These are phyloP conservation scores for Phoenicopterus ruber DNA, from an alignment of 2,113 vertebrate genomes.

Conservation along the genomic window DNA sequence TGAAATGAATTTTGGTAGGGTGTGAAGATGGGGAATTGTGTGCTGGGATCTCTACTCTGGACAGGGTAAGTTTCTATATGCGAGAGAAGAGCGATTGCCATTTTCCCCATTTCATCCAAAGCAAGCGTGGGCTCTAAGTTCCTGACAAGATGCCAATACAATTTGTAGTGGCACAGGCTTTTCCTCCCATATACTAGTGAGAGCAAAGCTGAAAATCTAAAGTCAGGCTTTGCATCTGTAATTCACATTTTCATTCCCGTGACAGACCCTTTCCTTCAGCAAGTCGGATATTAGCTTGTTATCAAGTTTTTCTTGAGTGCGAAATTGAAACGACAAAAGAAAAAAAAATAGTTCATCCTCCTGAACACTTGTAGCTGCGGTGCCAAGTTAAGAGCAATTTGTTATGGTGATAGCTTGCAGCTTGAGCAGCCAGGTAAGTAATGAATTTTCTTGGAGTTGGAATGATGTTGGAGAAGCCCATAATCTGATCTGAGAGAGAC, in stretches of 20 bases:
- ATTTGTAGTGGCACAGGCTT: background rate
- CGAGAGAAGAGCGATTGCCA: background rate
- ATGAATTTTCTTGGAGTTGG: background rate
- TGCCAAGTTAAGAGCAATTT: background rate
- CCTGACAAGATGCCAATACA: background rate
- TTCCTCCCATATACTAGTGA: background rate
- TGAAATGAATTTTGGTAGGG: background rate
- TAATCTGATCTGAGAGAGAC: background rate
- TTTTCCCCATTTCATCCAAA: background rate
- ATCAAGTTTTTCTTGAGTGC: background rate
- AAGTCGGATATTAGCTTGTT: background rate
- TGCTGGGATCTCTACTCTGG: background rate
- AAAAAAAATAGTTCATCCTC: background rate
- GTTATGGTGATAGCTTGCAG: background rate
- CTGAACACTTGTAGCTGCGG: background rate
- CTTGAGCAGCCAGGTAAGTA: conserved; percentile 10
- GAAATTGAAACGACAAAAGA: background rate
- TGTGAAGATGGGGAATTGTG: background rate
- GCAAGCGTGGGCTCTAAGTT: background rate
- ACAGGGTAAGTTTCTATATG: background rate
- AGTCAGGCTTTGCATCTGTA: background rate
- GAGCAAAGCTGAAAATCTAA: background rate
- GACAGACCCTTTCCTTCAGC: background rate
- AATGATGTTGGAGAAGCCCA: background rate
- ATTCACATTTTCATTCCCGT: background rate